These are phyloP conservation scores for Galerucella nymphaeae DNA, from an alignment of 2,888 invertebrate species.

Conservation along the genomic window DNA sequence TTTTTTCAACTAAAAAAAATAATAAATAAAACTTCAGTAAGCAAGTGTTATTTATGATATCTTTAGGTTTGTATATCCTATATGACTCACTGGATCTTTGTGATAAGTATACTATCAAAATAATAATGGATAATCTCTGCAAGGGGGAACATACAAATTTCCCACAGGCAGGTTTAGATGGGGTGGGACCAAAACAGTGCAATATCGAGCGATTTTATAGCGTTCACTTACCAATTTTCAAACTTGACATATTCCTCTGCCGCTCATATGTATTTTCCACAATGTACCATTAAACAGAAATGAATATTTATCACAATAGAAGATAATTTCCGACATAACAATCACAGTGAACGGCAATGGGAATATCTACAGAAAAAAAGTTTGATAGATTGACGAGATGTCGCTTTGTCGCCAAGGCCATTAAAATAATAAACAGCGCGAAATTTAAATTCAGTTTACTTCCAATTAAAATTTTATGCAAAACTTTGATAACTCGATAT, in stretches of 20 bases:
- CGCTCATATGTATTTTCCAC: slow-evolving; percentile 57
- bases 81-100: slow-evolving; percentile 13
- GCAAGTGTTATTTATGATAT: slow-evolving; percentile 13
- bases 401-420: slow-evolving; percentile 33
- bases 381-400: slow-evolving; percentile 31
- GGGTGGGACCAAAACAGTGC: slow-evolving; percentile 60
- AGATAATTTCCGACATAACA: slow-evolving; percentile 52
- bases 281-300: slow-evolving; percentile 53
- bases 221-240: slow-evolving; percentile 70
- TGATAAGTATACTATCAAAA: neutral
- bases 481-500: neutral
- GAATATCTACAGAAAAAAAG: slow-evolving; percentile 21
- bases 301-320: slow-evolving; percentile 46
- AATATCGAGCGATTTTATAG: slow-evolving; percentile 29
- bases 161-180: slow-evolving; percentile 49
- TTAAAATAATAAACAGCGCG: slow-evolving; percentile 26
- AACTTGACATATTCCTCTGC: slow-evolving; percentile 71
- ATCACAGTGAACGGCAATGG: slow-evolving; percentile 32
- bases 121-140: slow-evolving; percentile 21
- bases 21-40: slow-evolving; percentile 10
- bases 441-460: slow-evolving; percentile 23
- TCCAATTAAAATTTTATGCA: neutral
- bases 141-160: slow-evolving; percentile 43
- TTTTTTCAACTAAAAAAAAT: slow-evolving; percentile 14
- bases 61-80: slow-evolving; percentile 3